phyloP scores from a whole-genome alignment of 92 coral and sea anemone genomes.

The Zoanthus solanderi region DNA sequence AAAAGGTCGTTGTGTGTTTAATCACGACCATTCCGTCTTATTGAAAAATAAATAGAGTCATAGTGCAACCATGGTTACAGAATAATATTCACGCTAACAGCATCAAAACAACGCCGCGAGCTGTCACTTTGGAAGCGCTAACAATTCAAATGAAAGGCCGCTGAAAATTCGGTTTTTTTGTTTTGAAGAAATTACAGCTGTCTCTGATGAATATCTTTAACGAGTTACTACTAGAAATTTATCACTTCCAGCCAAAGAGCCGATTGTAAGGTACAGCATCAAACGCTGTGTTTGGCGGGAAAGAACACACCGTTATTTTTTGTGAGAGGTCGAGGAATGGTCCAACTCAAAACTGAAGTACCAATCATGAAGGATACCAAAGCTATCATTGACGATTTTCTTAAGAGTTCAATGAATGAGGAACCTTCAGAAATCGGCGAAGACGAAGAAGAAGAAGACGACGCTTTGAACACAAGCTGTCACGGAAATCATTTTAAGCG shows the following conservation, averaged over 20 bases:
- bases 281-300: background rate
- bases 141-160: constrained; percentile 12
- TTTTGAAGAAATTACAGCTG: background rate
- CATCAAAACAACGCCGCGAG: constrained; percentile 30
- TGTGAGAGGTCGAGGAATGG: background rate
- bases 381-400: constrained; percentile 10
- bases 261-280: background rate
- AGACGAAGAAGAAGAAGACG: constrained; percentile 63
- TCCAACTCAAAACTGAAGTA: background rate
- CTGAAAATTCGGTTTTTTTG: constrained; percentile 17
- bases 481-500: constrained; percentile 81
- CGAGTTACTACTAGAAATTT: background rate
- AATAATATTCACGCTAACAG: background rate
- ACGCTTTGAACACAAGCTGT: constrained; percentile 78
- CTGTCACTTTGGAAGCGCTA: constrained; percentile 18
- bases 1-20: background rate
- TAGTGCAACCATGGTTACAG: background rate
- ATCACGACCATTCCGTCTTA: background rate
- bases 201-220: background rate
- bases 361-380: constrained; percentile 16
- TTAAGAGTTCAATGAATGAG: constrained; percentile 29
- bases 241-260: background rate
- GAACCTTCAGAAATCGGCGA: constrained; percentile 40
- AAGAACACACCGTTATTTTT: background rate
- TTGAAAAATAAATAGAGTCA: background rate